A percentile compares a stretch with the other conserved stretches of the same genome.
Conservation (phyloP, 2,888 invertebrate genomes). For the Campaea margaritaria region DNA sequence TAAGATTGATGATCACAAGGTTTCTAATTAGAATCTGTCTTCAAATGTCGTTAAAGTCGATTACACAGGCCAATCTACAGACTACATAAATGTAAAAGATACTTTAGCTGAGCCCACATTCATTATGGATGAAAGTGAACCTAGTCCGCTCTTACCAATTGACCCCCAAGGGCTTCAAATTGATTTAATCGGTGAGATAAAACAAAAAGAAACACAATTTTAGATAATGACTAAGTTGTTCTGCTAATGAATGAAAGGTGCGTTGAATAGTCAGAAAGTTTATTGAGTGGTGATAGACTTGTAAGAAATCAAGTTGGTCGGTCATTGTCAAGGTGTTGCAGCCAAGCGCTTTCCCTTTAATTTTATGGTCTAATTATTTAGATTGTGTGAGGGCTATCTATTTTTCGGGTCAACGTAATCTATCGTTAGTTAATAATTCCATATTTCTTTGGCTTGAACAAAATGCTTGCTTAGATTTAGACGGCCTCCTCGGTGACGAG, state of each 20-base stretch:
- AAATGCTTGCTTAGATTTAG: too few relatives aligned
- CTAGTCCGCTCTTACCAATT: slow-evolving; percentile 40
- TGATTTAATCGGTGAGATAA: slow-evolving; percentile 54
- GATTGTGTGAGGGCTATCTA: not conserved
- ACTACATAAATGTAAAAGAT: slow-evolving; percentile 13
- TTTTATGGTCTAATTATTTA: slow-evolving; percentile 33
- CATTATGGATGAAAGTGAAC: slow-evolving; percentile 46
- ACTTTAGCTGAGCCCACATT: slow-evolving; percentile 17
- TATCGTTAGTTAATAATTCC: not conserved
- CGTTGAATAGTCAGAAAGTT: slow-evolving; percentile 28
- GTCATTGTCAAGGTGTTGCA: slow-evolving; percentile 35
- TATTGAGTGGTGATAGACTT: slow-evolving; percentile 30
- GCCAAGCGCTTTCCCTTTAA: slow-evolving; percentile 35
- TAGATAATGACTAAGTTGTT: slow-evolving; percentile 48
- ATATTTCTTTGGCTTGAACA: too few relatives aligned
- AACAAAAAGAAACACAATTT: slow-evolving; percentile 44
- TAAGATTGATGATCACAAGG: too few relatives aligned
- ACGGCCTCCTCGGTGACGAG: too few relatives aligned
- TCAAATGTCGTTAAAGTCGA: slow-evolving; percentile 14
- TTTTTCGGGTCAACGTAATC: not conserved
- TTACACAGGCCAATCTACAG: slow-evolving; percentile 13
- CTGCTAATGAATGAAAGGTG: slow-evolving; percentile 42
- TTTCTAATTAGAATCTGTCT: slow-evolving; percentile 4
- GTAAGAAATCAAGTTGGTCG: slow-evolving; percentile 26
- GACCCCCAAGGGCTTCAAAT: slow-evolving; percentile 56